Base-by-base conservation (phyloP, 2,797 vertebrate genomes). In the Sebastes paucispinis region DNA sequence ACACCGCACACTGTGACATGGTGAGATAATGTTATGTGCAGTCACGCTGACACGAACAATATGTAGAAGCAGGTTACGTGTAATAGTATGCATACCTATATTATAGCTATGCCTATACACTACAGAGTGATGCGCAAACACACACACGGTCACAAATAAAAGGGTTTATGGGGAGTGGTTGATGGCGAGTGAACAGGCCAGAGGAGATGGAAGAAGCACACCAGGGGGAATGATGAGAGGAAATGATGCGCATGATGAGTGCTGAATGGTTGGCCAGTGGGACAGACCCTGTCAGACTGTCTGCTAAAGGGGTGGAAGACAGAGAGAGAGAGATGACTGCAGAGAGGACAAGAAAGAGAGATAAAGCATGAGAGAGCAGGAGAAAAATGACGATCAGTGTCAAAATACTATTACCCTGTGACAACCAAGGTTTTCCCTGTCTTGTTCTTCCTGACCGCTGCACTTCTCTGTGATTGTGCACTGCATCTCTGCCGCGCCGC, bases 201-300 rank as follows among this genome's bases (percentile, higher is more conserved):
- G 82, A 90, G 80, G 85, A 93, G 92, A 93, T 89, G 85, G 90
- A 92, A 89, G 88, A 81, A 91, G 83, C 87, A 85, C 90, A 89
- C 89, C 69, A 20, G 86, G 88, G 92, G 91, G 90, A 93, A 89
- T 88, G 91, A 92, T 90, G 89, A 85, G 88, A 90, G 92, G 93
- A 95, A 95, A 94, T 93, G 93, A 92, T 94, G 94, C 93, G 88
- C 88, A 88, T 95, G 94, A 94, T 95, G 90, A 93, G 92, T 89
- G 92, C 89, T 94, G 94, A 95, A 92, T 89, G 92, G 72, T 88
- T 57, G 92, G 88, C 93, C 93, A 93, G 91, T 91, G 94, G 93
- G 94, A 94, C 90, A 91, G 91, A 90, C 85, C 84, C 79, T 91
- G 90, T 92, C 92, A 92, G 89, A 91, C 89, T 79, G 83, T 81